Base-by-base conservation (phyloP, 2,797 vertebrate species). In the Champsocephalus esox region DNA sequence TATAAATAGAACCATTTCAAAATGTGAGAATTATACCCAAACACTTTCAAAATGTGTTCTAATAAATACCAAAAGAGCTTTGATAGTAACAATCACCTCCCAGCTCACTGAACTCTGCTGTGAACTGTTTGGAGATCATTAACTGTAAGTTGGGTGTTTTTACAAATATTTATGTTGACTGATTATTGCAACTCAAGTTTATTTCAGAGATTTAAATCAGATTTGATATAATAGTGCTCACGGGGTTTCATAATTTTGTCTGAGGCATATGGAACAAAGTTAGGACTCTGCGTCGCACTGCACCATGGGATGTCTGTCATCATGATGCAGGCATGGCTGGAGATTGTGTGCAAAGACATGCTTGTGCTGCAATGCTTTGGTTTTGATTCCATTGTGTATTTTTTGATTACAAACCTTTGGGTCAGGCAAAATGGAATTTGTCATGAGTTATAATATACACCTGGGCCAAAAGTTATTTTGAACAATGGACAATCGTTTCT, bases 271-370 rank as follows among this genome's bases (percentile, higher is more conserved):
- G 4, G 28, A 66, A 34, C 64, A 66, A 16, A 46, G 21, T 28
- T 55, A 7, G 57, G 19, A 60, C 50, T 54, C 10, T 32, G 6
- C 12, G 52, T 57, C 38, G 46, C 44, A 13, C 57, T 28, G 38
- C 5, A 44, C 28, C 10, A 1, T 34, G 55, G 28, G n/a, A 21
- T 70, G 61, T 67, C 73, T 69, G 16, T 66, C 19, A 28, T 8
- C 0, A 0, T 19, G n/a, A 44, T 4, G 43, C 62, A 28, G 24
- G 44, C 21, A 1, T 32, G 46, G 45, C 74, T 56, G 44, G 9
- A 60, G 44, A 13, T 2, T 38, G 52, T 48, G 43, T 19, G 21
- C 28, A 28, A 28, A 28, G 11, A n/a, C 2, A 19, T 24, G 38
- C 10, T 16, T 24, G 49, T 38, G 34, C 65, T 73, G 16, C 9